A percentile compares a stretch with the other conserved stretches of the same genome.
phyloP scores from a whole-genome alignment of 2,113 vertebrate genomes.

The Climacteris rufus region DNA sequence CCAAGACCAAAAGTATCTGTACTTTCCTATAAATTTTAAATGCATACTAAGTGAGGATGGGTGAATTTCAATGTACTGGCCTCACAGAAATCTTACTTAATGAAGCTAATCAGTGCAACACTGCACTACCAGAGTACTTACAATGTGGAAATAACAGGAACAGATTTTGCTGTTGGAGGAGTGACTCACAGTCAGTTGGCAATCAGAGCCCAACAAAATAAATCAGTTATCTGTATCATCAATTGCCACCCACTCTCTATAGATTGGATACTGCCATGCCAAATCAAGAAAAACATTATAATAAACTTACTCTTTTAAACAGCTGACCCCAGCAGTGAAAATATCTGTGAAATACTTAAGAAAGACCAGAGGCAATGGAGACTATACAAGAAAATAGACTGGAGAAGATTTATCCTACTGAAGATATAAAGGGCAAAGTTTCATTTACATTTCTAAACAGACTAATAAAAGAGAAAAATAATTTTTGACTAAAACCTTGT shows the following conservation, averaged over 20 bases:
- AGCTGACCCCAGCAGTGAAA: not conserved
- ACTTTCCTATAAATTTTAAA: not conserved
- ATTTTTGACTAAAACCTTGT: not conserved
- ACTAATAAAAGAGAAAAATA: not conserved
- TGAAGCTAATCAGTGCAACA: not conserved
- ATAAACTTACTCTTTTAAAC: not conserved
- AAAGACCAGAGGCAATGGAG: not conserved
- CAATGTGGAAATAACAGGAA: not conserved
- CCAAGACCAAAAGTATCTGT: not conserved
- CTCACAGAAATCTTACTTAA: not conserved
- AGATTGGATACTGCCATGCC: not conserved
- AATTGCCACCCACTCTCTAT: not conserved
- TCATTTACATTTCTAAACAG: not conserved
- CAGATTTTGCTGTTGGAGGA: not conserved
- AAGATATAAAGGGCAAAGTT: not conserved
- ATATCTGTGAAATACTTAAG: not conserved
- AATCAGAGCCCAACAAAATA: constrained; percentile 29
- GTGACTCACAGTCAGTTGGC: not conserved
- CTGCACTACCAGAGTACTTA: not conserved
- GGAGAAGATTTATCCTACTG: not conserved
- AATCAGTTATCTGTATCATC: not conserved
- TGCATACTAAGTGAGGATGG: not conserved
- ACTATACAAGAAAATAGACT: not conserved
- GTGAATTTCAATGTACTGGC: not conserved
- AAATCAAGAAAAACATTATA: not conserved